Evolutionary conservation across 2,113 vertebrate species (phyloP).

Genomic region (Phyllostomus hastatus): DNA sequence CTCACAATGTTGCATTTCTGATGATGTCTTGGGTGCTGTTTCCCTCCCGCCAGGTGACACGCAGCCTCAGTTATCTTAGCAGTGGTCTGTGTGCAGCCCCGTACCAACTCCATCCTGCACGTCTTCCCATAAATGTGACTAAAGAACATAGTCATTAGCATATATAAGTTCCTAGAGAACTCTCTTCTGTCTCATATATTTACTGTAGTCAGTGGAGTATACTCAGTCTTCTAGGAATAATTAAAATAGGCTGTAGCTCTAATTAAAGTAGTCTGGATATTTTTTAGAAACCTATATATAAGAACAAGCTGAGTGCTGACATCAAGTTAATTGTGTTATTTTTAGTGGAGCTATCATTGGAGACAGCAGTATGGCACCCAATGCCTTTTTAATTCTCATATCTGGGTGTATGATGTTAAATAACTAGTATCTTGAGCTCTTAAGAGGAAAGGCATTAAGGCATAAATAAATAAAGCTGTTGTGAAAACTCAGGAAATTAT

Average conservation of each 20-base stretch:
- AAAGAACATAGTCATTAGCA: background rate
- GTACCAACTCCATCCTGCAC: background rate
- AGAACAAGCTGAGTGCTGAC: conserved; percentile 71
- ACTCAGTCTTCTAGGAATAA: conserved; percentile 71
- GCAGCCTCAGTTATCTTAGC: background rate
- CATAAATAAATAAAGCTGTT: conserved; percentile 58
- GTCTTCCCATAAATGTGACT: background rate
- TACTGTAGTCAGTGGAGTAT: conserved; percentile 46
- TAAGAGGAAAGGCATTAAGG: conserved; percentile 27
- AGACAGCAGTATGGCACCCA: conserved; percentile 31
- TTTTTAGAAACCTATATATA: conserved; percentile 66
- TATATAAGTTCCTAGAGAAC: conserved; percentile 13
- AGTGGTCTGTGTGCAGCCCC: background rate
- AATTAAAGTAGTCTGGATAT: conserved; percentile 70
- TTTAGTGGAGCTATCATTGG: conserved; percentile 44
- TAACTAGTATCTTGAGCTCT: conserved; percentile 46
- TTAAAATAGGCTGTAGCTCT: conserved; percentile 72
- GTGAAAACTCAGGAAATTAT: conserved; percentile 49
- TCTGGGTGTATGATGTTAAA: conserved; percentile 47
- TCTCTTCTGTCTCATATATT: conserved; percentile 31
- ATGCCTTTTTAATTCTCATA: conserved; percentile 39
- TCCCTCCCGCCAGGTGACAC: background rate
- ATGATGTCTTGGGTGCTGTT: background rate
- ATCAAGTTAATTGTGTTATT: conserved; percentile 66
- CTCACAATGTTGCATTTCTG: background rate